A percentile compares a stretch with the other conserved stretches of the same genome.
Conservation (phyloP, 92 coral and sea anemone species). For the Plumapathes pennacea region DNA sequence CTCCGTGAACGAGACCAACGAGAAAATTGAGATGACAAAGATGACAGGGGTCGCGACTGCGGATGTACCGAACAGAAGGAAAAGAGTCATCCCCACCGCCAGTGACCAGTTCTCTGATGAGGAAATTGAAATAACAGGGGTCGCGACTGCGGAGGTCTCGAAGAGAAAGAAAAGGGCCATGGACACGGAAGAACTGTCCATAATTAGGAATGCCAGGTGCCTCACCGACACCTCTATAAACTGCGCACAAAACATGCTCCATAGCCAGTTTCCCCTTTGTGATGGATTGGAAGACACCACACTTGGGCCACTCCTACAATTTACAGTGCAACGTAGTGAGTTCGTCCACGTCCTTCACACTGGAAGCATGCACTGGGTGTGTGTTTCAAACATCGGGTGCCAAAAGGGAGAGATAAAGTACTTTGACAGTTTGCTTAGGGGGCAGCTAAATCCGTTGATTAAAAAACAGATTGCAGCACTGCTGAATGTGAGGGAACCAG, state of each 20-base stretch:
- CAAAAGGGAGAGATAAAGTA: constrained; percentile 14
- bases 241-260: constrained; percentile 3
- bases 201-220: no score
- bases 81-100: no score
- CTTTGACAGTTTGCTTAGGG: constrained; percentile 26
- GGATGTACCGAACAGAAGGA: no score
- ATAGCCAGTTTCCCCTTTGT: constrained; percentile 18
- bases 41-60: no score
- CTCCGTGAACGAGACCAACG: no score
- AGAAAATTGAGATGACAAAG: no score
- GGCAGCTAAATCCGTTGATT: constrained; percentile 1
- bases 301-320: constrained; percentile 14
- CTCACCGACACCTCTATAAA: no score
- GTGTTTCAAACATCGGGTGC: constrained; percentile 32
- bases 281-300: constrained; percentile 21
- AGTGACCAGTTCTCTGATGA: no score
- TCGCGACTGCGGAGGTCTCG: neutral
- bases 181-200: no score
- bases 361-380: constrained; percentile 51
- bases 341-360: constrained; percentile 51
- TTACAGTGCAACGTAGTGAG: constrained; percentile 12
- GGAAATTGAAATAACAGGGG: neutral
- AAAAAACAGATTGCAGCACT: constrained; percentile 28
- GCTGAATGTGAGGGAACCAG: constrained; percentile 12
- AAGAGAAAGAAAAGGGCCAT: no score